Evolutionary conservation across 2,888 invertebrate genomes (phyloP), one percentile per base, ranked within the genome.

Genomic region (Thalpophila matura): DNA sequence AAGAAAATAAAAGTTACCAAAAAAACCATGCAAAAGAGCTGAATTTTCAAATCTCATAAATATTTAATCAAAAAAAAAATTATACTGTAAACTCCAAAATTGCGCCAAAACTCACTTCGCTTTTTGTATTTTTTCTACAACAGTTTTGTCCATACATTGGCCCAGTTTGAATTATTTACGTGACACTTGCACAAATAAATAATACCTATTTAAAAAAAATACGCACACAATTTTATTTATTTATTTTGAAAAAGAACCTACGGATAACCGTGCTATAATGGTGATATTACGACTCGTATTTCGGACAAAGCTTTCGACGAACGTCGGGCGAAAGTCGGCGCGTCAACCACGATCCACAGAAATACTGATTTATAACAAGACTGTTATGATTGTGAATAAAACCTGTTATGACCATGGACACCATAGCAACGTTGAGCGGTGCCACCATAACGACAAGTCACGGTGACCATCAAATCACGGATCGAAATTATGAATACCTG

Each of bases 91-190:
- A n/a, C 37, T 65, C 45, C 55, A 50, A 62, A 42, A 31, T 37
- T 16, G 24, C 16, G 18, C 29, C 14, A 63, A n/a, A 79, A 93
- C 93, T 93, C 86, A 94, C 93, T 90, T 86, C 72, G 83, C 80
- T 69, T 84, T 80, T 70, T 89, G 82, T 71, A 91, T 86, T 86
- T 92, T 93, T 85, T 86, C 95, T 77, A 90, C 90, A 81, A 95
- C 91, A 72, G 94, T 89, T 89, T 96, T 95, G 91, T 96, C 95
- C 91, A 96, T 95, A 88, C 96, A 96, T 94, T 96, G 96, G 89
- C 96, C 96, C 96, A 96, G 96, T 88, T 95, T 95, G 89, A 83
- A 82, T 75, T 46, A 61, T 61, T 69, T 54, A 63, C 40, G 24
- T 38, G 35, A 72, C 57, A 69, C 72, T 67, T 43, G 27, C 18